phyloP scores from a whole-genome alignment of 2,797 vertebrate species.

The Anableps anableps region DNA sequence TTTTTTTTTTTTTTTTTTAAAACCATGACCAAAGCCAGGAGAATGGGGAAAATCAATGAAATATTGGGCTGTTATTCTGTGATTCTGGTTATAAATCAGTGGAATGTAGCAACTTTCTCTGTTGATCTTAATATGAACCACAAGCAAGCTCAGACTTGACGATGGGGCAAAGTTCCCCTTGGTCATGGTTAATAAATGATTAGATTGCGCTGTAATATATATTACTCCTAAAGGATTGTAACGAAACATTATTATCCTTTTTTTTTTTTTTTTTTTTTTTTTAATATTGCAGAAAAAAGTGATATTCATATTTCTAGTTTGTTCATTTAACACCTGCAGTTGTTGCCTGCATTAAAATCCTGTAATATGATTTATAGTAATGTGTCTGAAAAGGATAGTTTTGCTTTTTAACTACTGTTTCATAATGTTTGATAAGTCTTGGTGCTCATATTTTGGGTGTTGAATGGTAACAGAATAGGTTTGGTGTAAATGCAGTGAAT shows the following conservation, averaged over 20 bases:
- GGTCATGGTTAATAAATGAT: slow-evolving; percentile 63
- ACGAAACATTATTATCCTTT: background rate
- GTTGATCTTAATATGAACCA: background rate
- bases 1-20: slow-evolving; percentile 7
- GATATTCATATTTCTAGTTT: background rate
- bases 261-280: background rate
- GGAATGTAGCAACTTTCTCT: background rate
- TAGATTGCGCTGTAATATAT: slow-evolving; percentile 14
- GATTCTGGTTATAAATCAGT: background rate
- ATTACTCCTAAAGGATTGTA: slow-evolving; percentile 23
- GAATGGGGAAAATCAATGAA: background rate
- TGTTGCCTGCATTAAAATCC: background rate
- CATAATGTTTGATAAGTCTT: background rate
- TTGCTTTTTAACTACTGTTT: background rate
- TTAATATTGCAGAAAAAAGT: background rate
- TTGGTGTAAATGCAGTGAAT: background rate
- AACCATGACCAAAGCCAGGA: slow-evolving; percentile 19
- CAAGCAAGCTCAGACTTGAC: background rate
- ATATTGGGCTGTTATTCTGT: background rate
- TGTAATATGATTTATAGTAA: background rate
- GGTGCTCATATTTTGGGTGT: background rate
- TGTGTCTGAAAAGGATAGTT: background rate
- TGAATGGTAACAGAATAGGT: background rate
- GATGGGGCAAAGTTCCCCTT: slow-evolving; percentile 53
- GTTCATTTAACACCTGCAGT: background rate